These are phyloP conservation scores for Trichogramma pretiosum DNA, from an alignment of 1,140 invertebrate genomes.

Conservation along the genomic window DNA sequence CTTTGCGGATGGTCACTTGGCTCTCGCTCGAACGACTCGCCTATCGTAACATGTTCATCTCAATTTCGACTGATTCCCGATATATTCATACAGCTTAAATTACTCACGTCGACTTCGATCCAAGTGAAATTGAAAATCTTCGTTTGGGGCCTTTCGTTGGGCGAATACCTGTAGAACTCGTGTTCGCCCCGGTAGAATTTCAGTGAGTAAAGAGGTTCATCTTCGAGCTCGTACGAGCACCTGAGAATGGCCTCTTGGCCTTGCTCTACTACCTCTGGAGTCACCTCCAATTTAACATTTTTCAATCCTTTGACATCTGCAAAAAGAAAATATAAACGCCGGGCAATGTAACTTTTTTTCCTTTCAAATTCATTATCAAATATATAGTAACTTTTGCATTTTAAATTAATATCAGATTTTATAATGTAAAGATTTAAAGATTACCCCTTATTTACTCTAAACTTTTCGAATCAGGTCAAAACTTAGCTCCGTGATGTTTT, in stretches of 20 bases:
- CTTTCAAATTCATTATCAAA: no score
- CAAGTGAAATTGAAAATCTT: conserved; percentile 63
- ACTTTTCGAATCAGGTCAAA: no score
- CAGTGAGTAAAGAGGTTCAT: conserved; percentile 62
- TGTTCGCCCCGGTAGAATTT: conserved; percentile 72
- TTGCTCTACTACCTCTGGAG: conserved; percentile 54
- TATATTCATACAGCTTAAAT: no score
- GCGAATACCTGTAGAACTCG: conserved; percentile 65
- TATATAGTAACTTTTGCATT: no score
- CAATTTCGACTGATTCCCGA: no score
- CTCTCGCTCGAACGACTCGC: conserved; percentile 61
- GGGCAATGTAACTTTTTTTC: no score
- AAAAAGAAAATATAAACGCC: no score
- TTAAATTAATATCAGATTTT: no score
- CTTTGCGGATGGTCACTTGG: conserved; percentile 60
- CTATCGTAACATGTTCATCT: no score
- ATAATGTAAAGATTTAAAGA: no score
- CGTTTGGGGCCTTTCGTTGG: conserved; percentile 55
- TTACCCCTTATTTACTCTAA: no score
- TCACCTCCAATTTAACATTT: conserved; percentile 44
- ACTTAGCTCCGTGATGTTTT: no score
- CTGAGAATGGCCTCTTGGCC: conserved; percentile 57
- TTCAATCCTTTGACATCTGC: conserved; percentile 39
- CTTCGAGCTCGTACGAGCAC: conserved; percentile 65
- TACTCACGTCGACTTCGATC: conserved; percentile 69